Conservation (phyloP, 1,140 invertebrate species). For the Dendrolimus punctatus region DNA sequence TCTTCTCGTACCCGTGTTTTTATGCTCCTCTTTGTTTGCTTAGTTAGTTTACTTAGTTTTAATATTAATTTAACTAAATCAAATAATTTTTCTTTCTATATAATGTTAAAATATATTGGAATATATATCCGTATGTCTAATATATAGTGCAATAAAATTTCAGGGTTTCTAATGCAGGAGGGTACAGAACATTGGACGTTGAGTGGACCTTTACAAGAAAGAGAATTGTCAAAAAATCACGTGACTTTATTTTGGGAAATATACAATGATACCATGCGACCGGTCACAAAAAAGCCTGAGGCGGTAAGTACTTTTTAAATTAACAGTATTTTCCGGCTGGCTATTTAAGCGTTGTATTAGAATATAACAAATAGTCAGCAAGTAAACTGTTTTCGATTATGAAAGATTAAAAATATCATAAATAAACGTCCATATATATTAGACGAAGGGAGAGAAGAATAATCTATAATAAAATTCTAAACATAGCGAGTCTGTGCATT, state of each 20-base stretch:
- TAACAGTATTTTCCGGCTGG: background rate
- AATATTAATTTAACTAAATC: too few species aligned
- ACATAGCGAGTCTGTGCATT: too few species aligned
- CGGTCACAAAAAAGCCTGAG: constrained; percentile 13
- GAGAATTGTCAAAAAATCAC: constrained; percentile 22
- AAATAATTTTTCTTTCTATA: background rate
- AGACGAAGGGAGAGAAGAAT: too few species aligned
- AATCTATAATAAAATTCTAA: too few species aligned
- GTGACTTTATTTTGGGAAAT: constrained; percentile 41
- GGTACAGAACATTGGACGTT: constrained; percentile 25
- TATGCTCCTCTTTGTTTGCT: too few species aligned
- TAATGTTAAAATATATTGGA: background rate
- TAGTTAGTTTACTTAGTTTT: too few species aligned
- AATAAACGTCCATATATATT: too few species aligned
- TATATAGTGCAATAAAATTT: background rate
- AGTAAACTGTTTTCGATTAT: too few species aligned
- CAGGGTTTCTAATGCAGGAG: constrained; percentile 24
- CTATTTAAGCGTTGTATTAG: background rate
- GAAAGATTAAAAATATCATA: too few species aligned
- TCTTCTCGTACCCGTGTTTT: too few species aligned
- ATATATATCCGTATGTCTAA: background rate
- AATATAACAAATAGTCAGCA: background rate
- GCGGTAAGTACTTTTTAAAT: background rate
- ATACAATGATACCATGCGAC: constrained; percentile 30
- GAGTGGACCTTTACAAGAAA: constrained; percentile 15